Evolutionary conservation across 2,888 invertebrate genomes (phyloP).

Genomic region (Apamea sordens): DNA sequence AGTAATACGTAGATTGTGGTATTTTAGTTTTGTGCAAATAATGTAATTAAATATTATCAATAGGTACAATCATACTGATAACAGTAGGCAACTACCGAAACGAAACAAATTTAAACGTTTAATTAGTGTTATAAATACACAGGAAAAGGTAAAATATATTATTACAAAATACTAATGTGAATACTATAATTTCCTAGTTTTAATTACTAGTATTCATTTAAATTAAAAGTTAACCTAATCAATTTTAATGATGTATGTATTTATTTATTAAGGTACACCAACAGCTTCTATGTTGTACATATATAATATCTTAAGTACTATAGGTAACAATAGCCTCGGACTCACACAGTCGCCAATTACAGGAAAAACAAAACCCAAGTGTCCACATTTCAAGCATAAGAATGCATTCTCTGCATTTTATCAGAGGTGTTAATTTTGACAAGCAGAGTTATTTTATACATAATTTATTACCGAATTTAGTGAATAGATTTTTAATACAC

Average conservation of each 20-base stretch:
- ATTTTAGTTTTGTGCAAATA: slow-evolving; percentile 42
- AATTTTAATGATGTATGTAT: too few species aligned
- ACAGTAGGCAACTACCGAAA: neutral
- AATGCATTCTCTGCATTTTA: neutral
- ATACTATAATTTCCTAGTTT: slow-evolving; percentile 29
- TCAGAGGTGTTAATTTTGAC: neutral
- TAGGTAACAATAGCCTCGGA: too few species aligned
- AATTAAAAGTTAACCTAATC: too few species aligned
- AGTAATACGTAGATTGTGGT: slow-evolving; percentile 30
- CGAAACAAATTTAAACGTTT: slow-evolving; percentile 4
- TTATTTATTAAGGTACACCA: too few species aligned
- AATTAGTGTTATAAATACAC: slow-evolving; percentile 14
- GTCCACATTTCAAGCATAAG: neutral
- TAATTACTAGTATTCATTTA: too few species aligned
- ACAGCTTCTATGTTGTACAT: too few species aligned
- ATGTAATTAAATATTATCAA: slow-evolving; percentile 40
- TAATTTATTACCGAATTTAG: neutral
- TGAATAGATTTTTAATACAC: neutral
- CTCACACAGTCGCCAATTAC: too few species aligned
- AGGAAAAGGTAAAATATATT: slow-evolving; percentile 33
- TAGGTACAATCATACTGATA: slow-evolving; percentile 25
- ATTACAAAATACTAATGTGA: slow-evolving; percentile 14
- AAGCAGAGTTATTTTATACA: neutral
- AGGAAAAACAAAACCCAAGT: neutral
- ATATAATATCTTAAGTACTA: too few species aligned